Evolutionary conservation across 2,113 vertebrate genomes (phyloP).

Genomic region (Alces alces): DNA sequence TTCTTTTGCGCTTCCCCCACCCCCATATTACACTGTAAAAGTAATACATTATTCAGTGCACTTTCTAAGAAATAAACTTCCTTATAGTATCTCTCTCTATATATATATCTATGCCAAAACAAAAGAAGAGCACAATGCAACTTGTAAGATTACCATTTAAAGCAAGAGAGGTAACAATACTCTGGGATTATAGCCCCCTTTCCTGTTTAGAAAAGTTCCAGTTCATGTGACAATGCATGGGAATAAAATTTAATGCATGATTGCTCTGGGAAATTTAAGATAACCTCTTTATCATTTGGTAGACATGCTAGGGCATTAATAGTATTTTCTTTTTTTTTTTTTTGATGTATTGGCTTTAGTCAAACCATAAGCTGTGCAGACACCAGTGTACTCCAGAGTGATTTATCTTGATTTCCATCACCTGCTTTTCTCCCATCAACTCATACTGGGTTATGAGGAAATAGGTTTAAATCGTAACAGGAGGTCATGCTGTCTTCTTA

Average conservation of each 20-base stretch:
- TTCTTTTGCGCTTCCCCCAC: constrained; percentile 75
- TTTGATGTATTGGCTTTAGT: neutral
- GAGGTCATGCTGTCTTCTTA: neutral
- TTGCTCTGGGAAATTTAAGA: neutral
- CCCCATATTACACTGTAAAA: constrained; percentile 74
- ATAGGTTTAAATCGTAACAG: neutral
- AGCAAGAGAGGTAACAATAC: constrained; percentile 55
- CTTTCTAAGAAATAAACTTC: constrained; percentile 81
- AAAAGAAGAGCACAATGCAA: constrained; percentile 74
- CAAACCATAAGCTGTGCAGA: neutral
- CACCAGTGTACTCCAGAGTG: neutral
- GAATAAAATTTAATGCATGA: neutral
- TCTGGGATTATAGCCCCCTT: neutral
- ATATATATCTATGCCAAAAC: constrained; percentile 76
- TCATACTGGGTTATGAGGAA: neutral
- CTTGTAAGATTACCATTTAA: constrained; percentile 72
- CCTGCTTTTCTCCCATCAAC: neutral
- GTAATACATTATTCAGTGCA: constrained; percentile 83
- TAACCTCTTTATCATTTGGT: neutral
- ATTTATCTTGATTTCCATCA: neutral
- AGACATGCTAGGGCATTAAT: neutral
- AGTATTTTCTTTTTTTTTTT: neutral
- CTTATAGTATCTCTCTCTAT: constrained; percentile 74
- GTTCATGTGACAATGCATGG: neutral
- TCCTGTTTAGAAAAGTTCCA: neutral